These are phyloP conservation scores for Melanargia galathea DNA, from an alignment of 2,888 invertebrate species.

Conservation along the genomic window DNA sequence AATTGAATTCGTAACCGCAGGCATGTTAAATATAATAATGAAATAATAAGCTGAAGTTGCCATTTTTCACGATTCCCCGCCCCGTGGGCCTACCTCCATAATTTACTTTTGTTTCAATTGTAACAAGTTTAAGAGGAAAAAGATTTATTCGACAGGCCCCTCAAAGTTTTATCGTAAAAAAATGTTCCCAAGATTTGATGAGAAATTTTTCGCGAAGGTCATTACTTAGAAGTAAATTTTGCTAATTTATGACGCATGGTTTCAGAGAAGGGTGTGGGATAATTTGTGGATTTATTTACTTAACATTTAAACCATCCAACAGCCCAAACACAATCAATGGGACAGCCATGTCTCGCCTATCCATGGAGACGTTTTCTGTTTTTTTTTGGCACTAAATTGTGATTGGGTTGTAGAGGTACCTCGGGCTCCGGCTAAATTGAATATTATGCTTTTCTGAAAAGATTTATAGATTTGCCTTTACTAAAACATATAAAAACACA, in stretches of 20 bases:
- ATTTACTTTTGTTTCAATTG: constrained; percentile 81
- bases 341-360: no score
- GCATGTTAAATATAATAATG: constrained; percentile 37
- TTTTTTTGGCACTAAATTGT: no score
- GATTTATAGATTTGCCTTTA: no score
- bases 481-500: no score
- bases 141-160: constrained; percentile 66
- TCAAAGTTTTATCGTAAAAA: constrained; percentile 40
- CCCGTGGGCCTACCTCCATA: constrained; percentile 48
- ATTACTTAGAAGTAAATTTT: constrained; percentile 30
- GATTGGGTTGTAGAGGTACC: no score
- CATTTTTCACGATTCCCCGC: constrained; percentile 71
- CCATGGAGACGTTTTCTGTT: no score
- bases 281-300: no score
- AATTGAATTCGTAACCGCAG: constrained; percentile 9
- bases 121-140: constrained; percentile 59
- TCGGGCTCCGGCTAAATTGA: no score
- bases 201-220: constrained; percentile 23
- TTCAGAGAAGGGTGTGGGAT: background rate
- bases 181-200: constrained; percentile 29
- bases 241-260: constrained; percentile 64
- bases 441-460: no score
- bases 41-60: constrained; percentile 46
- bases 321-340: no score
- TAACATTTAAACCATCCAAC: no score